A percentile compares a stretch with the other conserved stretches of the same genome.
phyloP scores from a whole-genome alignment of 2,113 vertebrate genomes.

The Crotalus tigris region DNA sequence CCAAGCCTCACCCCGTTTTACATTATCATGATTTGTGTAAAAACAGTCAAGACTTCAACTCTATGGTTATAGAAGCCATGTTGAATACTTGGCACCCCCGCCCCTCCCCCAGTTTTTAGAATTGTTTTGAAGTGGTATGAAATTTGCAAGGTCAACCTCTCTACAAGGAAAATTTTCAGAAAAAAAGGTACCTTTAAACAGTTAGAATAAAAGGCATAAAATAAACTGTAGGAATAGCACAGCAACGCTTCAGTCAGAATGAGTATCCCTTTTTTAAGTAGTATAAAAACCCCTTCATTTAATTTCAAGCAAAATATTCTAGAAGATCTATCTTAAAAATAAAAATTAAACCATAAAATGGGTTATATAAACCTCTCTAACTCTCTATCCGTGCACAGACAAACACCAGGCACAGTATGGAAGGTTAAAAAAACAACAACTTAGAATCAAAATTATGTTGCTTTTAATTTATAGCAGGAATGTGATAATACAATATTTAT shows the following conservation, averaged over 20 bases:
- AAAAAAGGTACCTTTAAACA: not conserved
- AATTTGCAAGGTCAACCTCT: not conserved
- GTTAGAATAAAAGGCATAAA: not conserved
- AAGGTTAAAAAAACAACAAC: not conserved
- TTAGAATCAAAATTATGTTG: not conserved
- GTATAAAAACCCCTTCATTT: not conserved
- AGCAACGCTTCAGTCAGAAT: not conserved
- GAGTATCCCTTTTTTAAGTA: not conserved
- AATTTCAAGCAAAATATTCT: not conserved
- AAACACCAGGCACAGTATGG: not conserved
- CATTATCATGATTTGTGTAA: not conserved
- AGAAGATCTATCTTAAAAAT: not conserved
- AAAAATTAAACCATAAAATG: not conserved
- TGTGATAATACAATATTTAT: not conserved
- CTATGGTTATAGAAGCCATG: not conserved
- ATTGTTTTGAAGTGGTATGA: not conserved
- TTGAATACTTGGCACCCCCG: not conserved
- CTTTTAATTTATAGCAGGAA: not conserved
- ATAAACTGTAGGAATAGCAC: not conserved
- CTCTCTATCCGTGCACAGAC: not conserved
- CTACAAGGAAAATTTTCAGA: not conserved
- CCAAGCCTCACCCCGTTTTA: not conserved
- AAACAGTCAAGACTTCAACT: not conserved
- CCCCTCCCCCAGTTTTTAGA: not conserved
- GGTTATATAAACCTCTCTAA: not conserved